Evolutionary conservation across 2,113 vertebrate genomes (phyloP).

Genomic region (Microtus montanus): DNA sequence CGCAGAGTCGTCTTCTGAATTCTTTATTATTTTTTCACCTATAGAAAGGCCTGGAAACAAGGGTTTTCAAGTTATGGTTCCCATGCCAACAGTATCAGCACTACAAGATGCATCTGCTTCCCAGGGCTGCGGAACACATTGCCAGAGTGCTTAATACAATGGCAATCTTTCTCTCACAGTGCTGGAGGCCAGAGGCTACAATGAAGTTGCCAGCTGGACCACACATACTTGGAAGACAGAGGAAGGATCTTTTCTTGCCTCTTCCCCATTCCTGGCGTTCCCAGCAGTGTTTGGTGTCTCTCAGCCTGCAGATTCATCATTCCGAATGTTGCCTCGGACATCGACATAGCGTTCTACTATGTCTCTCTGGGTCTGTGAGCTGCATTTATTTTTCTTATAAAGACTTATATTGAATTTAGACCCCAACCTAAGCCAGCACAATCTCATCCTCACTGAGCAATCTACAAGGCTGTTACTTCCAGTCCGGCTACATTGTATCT

Average conservation of each 20-base stretch:
- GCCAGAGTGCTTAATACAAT: neutral
- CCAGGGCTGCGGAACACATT: neutral
- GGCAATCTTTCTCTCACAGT: neutral
- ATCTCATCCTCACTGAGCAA: neutral
- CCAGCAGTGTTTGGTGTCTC: neutral
- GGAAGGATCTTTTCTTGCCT: neutral
- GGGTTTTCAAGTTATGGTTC: neutral
- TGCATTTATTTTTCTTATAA: neutral
- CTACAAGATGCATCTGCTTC: neutral
- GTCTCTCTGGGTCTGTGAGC: neutral
- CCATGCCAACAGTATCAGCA: neutral
- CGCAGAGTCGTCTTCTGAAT: neutral
- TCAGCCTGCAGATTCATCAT: neutral
- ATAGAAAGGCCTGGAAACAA: neutral
- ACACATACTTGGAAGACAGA: rapidly evolving
- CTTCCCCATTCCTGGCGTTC: neutral
- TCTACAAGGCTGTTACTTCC: neutral
- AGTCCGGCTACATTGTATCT: neutral
- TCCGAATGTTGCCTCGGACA: rapidly evolving
- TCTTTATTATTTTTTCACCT: neutral
- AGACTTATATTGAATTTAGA: neutral
- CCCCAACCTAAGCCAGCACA: neutral
- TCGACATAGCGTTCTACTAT: neutral
- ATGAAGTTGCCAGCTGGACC: neutral
- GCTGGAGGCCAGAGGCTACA: neutral